Conservation (phyloP, 2,113 vertebrate species). For the Petrocephalus microphthalmus region DNA sequence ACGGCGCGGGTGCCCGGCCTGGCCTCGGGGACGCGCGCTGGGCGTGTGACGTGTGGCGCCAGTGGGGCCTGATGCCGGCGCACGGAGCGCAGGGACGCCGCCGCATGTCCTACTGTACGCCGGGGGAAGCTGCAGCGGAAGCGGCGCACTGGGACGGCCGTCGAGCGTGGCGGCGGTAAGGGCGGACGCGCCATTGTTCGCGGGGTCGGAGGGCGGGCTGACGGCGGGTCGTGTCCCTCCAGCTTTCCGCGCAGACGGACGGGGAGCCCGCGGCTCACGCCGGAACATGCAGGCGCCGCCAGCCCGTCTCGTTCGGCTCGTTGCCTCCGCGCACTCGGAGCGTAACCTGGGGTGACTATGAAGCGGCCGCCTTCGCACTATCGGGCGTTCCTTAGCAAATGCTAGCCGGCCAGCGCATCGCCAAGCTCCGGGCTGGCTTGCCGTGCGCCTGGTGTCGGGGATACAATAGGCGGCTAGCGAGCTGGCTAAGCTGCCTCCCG, state of each 20-base stretch:
- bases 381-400: background rate
- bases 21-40: background rate
- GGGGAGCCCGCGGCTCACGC: background rate
- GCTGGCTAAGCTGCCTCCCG: background rate
- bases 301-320: background rate
- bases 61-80: background rate
- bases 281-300: background rate
- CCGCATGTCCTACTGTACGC: background rate
- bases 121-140: background rate
- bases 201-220: background rate
- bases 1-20: background rate
- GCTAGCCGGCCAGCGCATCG: background rate
- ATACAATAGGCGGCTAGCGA: background rate
- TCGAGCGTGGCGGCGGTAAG: background rate
- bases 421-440: background rate
- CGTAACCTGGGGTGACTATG: background rate
- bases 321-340: background rate
- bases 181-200: background rate
- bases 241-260: background rate
- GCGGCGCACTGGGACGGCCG: background rate
- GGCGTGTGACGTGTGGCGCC: slow-evolving; percentile 5
- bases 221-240: background rate
- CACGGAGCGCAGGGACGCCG: background rate
- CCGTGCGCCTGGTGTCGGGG: background rate
- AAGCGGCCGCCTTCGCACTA: background rate